Evolutionary conservation across 35 echinoderm and acorn worm species (phyloP), one percentile per base, ranked within the genome.

Genomic region (Apostichopus japonicus): DNA sequence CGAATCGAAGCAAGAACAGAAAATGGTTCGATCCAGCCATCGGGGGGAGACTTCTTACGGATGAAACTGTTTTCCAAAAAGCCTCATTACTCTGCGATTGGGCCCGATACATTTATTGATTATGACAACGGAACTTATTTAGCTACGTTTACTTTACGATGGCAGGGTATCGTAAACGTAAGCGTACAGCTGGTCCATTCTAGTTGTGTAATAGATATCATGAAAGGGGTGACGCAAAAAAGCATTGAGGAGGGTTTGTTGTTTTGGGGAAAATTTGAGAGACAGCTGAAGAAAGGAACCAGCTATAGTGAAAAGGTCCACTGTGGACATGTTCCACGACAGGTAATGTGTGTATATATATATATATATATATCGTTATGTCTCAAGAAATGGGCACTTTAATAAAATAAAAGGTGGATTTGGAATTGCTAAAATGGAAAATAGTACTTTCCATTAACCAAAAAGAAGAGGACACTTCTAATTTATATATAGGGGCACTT

Each of bases 101-200:
- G 80, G 13, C 52, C 52, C 16, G 80, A 83, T 16, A 19, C 52
- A 13, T 83, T 83, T 15, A 83, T 83, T 7, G 44, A 83, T 83
- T 83, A 55, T 5, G 55, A 83, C 11, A 83, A 83, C 55, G 80
- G 80, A 19, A 83, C 80, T 55, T 83, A 83, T 17, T 83, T 83
- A 83, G 80, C 80, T 17, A 17, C 52, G 17, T 83, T 83, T 55
- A 83, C 80, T 19, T 6, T 83, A 53, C 13, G 80, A 55, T 83
- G 80, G 80, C 52, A 56, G 52, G 80, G 80, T 1, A 15, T 17
- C 5, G 80, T 83, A 52, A 55, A 83, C 1, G 80, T 83, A 1
- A 53, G 22, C 52, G 13, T 83, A 53, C 13, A 83, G 1, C 27
- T 83, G 10, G 53, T 83, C 7, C 80, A 83, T 5, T 19, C 80